Base-by-base conservation (phyloP, 2,797 vertebrate species). In the Sebastolobus alascanus region DNA sequence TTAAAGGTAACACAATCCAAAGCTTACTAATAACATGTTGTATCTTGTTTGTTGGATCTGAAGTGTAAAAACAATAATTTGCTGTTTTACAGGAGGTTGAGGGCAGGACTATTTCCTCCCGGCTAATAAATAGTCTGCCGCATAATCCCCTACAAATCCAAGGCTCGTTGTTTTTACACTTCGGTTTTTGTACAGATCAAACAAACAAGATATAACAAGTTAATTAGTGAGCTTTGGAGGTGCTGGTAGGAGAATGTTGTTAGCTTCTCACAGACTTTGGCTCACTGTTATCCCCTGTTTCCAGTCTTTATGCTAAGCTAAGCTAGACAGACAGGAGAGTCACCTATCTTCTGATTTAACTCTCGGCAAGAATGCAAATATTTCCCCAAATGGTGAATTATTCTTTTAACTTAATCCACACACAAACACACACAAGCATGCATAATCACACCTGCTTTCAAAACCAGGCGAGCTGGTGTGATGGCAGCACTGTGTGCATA, bases 351-450 rank as follows among this genome's bases (percentile, higher is more conserved):
- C 18, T 75, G 11, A 63, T 75, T 27, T 55, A 43, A 58, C 27
- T 27, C 10, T 50, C 5, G 1, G 12, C 20, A 59, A 54, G 31
- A 37, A 58, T 38, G 31, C 22, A 50, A 68, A 64, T 14, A 50
- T 67, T n/a, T 77, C 20, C 35, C 43, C 75, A 80, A 35, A 73
- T 33, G 12, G 33, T 63, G 56, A 75, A 72, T 20, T 68, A 46
- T 64, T 79, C 20, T 63, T 38, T 67, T 14, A 66, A 33, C 33
- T 63, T 61, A 64, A 78, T 83, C 25, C 56, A 63, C 16, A 65
- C 66, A 20, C 38, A 6, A n/a, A 50, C 18, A 68, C 46, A 55
- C 50, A 29, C 18, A 65, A 58, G 7, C 76, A 54, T 60, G 18
- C 35, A 64, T 59, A 68, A 72, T 79, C 61, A 9, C 29, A 59